phyloP scores from a whole-genome alignment of 1,140 invertebrate species.

The Zaprionus camerounensis region DNA sequence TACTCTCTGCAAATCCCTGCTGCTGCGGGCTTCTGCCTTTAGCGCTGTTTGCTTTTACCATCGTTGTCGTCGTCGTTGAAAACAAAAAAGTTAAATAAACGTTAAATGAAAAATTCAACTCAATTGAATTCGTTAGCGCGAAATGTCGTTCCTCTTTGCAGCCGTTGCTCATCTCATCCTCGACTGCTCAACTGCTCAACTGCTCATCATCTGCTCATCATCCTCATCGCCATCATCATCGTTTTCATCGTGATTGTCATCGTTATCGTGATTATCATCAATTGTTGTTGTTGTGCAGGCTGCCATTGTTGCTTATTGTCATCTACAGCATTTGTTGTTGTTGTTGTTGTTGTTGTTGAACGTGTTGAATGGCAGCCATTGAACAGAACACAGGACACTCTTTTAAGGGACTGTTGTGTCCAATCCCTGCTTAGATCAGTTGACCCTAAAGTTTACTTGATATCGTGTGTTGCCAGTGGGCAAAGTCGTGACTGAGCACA shows the following conservation, averaged over 20 bases:
- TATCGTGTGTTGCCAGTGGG: neutral
- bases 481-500: neutral
- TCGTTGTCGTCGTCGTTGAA: slow-evolving; percentile 47
- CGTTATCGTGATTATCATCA: slow-evolving; percentile 45
- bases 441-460: neutral
- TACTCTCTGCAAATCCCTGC: slow-evolving; percentile 52
- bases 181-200: slow-evolving; percentile 11
- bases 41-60: slow-evolving; percentile 35
- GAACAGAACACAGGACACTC: neutral
- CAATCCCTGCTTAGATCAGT: slow-evolving; percentile 19
- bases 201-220: slow-evolving; percentile 29
- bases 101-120: slow-evolving; percentile 83
- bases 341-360: slow-evolving; percentile 15
- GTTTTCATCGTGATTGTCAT: slow-evolving; percentile 53
- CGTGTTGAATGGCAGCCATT: slow-evolving; percentile 38
- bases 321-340: slow-evolving; percentile 11
- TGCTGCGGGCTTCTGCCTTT: slow-evolving; percentile 36
- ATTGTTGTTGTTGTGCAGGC: slow-evolving; percentile 21
- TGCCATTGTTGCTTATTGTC: slow-evolving; percentile 54
- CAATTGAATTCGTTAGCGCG: slow-evolving; percentile 83
- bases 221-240: slow-evolving; percentile 31
- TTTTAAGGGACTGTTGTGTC: neutral
- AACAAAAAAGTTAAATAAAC: slow-evolving; percentile 78
- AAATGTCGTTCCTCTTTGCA: slow-evolving; percentile 75
- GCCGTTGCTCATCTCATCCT: slow-evolving; percentile 34